These are phyloP conservation scores for Pipistrellus kuhlii DNA, from an alignment of 2,797 vertebrate species.

Conservation along the genomic window DNA sequence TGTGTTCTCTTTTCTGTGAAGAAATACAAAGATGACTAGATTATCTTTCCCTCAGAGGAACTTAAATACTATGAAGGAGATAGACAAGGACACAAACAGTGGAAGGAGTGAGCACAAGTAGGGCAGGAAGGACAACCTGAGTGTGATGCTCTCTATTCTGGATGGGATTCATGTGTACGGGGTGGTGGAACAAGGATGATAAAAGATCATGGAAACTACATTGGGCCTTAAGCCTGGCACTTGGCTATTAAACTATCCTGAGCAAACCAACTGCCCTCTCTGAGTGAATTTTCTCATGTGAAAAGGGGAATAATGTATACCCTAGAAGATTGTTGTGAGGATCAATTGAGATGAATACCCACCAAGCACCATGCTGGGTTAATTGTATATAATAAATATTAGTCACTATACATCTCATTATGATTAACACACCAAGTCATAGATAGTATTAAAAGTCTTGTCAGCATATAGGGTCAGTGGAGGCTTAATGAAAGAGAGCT, in stretches of 20 bases:
- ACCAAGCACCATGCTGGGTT: neutral
- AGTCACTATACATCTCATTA: neutral
- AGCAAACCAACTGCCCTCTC: neutral
- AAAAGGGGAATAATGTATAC: neutral
- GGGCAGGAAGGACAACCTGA: neutral
- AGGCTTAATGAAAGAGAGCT: neutral
- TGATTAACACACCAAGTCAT: neutral
- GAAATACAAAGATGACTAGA: neutral
- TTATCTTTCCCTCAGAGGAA: neutral
- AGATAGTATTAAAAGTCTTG: neutral
- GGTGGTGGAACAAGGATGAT: neutral
- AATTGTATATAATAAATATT: slow-evolving; percentile 24
- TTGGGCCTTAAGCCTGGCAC: neutral
- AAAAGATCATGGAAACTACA: neutral
- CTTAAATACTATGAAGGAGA: neutral
- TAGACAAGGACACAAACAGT: neutral
- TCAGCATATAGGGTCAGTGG: neutral
- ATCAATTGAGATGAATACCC: slow-evolving; percentile 2
- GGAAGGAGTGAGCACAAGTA: neutral
- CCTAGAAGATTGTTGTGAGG: neutral
- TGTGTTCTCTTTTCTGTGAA: neutral
- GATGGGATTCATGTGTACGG: fast-evolving
- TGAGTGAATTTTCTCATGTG: neutral
- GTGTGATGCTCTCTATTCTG: neutral
- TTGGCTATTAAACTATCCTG: neutral